Base-by-base conservation (phyloP, 2,797 vertebrate species). In the Adrianichthys oophorus region DNA sequence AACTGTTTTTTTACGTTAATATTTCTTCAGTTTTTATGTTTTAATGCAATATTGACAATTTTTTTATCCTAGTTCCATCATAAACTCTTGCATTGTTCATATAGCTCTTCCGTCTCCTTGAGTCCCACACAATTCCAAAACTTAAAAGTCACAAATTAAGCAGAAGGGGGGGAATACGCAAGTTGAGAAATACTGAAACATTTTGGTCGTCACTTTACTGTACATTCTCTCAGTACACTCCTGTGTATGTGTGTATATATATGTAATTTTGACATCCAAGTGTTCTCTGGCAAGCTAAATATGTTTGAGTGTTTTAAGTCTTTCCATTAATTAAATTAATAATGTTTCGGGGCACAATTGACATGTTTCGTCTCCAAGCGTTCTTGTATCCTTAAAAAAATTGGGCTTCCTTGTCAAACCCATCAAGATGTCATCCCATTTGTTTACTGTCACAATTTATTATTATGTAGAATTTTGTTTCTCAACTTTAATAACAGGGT, bases 301-400 rank as follows among this genome's bases (percentile, higher is more conserved):
- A 29, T 13, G 32, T 37, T 37, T 37, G 32, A 3, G 10, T 37
- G 32, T 37, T 37, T 37, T 37, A 12, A 37, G 32, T 12, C 10
- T 37, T 12, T 37, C 32, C 32, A 37, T 13, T 37, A 10, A 37
- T 37, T 12, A 10, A 37, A 37, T 37, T 12, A 37, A 37, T 37
- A 37, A 37, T 4, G 14, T 47, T 43, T 53, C 56, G 50, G 19
- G 52, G 24, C 32, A 44, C 41, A 37, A 12, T 43, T 7, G 56
- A 17, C 32, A 14, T 51, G 32, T 62, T 48, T 57, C 12, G 18
- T 62, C 41, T 52, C n/a, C 21, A 52, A 15, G 5, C 66, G 18
- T 62, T 64, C 32, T 74, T 16, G 15, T 46, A 41, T 76, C 40
- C 21, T 41, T 16, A 51, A 52, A 69, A 45, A 41, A 54, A 71